Conservation (phyloP, 2,888 invertebrate species). For the Myopa testacea region DNA sequence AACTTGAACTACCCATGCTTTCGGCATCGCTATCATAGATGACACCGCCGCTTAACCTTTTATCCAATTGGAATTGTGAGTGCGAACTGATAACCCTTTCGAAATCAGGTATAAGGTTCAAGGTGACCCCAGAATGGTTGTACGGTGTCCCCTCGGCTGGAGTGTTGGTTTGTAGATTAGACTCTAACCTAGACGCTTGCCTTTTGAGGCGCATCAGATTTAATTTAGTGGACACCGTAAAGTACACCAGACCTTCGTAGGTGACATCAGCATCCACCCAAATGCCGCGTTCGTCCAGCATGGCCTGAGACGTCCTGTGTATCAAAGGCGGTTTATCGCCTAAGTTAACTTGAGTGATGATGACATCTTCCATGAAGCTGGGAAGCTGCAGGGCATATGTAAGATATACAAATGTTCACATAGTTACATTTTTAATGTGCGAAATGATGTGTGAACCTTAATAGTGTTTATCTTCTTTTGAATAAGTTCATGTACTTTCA, state of each 20-base stretch:
- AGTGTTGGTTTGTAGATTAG: conserved; percentile 32
- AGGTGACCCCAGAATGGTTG: conserved; percentile 36
- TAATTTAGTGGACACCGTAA: conserved; percentile 86
- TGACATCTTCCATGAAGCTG: conserved; percentile 84
- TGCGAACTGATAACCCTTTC: not conserved
- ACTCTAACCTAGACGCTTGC: conserved; percentile 50
- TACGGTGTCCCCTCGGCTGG: conserved; percentile 36
- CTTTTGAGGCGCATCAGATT: conserved; percentile 71
- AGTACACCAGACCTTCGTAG: conserved; percentile 79
- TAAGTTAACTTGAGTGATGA: conserved; percentile 78
- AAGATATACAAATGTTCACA: not conserved
- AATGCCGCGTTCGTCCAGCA: conserved; percentile 81
- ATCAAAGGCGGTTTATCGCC: conserved; percentile 76
- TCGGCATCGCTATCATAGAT: conserved; percentile 68
- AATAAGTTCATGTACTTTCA: conserved; percentile 64
- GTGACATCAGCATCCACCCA: conserved; percentile 86
- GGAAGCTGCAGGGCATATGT: conserved; percentile 72
- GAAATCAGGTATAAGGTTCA: conserved; percentile 3
- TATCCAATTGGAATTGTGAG: not conserved
- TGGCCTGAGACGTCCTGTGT: conserved; percentile 74
- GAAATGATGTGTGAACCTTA: conserved; percentile 53
- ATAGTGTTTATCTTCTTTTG: conserved; percentile 67
- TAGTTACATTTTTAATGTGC: not conserved
- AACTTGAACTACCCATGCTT: conserved; percentile 65
- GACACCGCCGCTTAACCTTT: conserved; percentile 51